phyloP scores from a whole-genome alignment of 2,888 invertebrate genomes.

The Tetranychus piercei region DNA sequence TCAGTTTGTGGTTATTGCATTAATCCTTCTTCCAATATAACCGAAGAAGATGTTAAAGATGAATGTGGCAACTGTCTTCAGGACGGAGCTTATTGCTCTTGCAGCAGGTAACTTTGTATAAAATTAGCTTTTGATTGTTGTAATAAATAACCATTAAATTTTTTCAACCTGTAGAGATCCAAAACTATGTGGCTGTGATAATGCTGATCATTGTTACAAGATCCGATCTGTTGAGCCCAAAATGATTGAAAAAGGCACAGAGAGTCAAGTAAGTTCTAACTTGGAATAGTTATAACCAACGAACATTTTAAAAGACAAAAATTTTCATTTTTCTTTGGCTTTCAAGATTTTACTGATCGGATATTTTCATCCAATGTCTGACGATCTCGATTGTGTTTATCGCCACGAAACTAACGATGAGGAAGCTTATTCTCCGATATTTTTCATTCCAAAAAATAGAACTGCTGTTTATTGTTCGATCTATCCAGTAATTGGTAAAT shows the following conservation, averaged over 20 bases:
- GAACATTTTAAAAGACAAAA: not conserved
- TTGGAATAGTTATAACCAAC: not conserved
- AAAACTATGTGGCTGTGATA: slow-evolving; percentile 20
- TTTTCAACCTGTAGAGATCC: slow-evolving; percentile 16
- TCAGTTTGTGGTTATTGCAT: slow-evolving; percentile 23
- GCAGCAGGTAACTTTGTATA: slow-evolving; percentile 21
- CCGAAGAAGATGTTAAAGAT: slow-evolving; percentile 22
- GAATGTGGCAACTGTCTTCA: slow-evolving; percentile 26
- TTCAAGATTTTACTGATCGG: slow-evolving; percentile 18
- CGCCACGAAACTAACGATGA: slow-evolving; percentile 13
- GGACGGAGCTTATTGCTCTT: slow-evolving; percentile 23
- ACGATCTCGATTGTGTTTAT: slow-evolving; percentile 18
- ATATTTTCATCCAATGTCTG: slow-evolving; percentile 18
- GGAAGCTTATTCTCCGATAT: slow-evolving; percentile 15
- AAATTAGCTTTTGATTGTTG: not conserved
- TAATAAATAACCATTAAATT: not conserved
- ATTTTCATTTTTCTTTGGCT: not conserved
- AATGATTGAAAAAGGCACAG: slow-evolving; percentile 12
- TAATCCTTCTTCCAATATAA: slow-evolving; percentile 15
- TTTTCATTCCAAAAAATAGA: slow-evolving; percentile 18
- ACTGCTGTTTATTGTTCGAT: slow-evolving; percentile 17
- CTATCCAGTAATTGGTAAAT: slow-evolving; percentile 1
- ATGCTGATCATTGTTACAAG: slow-evolving; percentile 20
- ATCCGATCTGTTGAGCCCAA: slow-evolving; percentile 15
- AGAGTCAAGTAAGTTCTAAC: not conserved